Conservation (phyloP, 1,140 invertebrate species). For the Eumaeus atala region DNA sequence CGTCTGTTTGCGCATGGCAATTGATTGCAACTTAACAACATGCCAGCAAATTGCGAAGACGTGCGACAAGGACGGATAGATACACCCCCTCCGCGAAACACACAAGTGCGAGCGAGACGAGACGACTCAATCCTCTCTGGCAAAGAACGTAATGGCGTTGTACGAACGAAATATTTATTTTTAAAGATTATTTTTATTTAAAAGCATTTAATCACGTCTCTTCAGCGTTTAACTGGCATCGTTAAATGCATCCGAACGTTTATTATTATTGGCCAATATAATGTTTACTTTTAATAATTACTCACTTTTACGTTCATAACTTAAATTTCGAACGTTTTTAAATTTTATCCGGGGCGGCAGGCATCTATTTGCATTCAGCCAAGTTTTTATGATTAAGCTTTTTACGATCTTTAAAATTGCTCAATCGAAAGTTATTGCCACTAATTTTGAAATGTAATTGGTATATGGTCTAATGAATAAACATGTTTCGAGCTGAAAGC, state of each 20-base stretch:
- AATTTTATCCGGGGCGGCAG: conserved; percentile 3
- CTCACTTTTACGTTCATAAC: conserved; percentile 17
- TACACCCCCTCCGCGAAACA: neutral
- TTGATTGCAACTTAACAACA: conserved; percentile 71
- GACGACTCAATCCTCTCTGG: conserved; percentile 14
- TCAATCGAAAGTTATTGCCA: too few species aligned
- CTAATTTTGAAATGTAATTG: too few species aligned
- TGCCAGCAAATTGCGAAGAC: conserved; percentile 61
- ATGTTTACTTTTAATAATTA: conserved; percentile 45
- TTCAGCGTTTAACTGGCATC: conserved; percentile 20
- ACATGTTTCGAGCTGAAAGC: too few species aligned
- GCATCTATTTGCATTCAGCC: conserved; percentile 3
- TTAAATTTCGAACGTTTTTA: conserved; percentile 23
- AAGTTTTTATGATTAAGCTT: neutral
- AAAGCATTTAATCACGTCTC: conserved; percentile 37
- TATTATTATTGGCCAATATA: conserved; percentile 46
- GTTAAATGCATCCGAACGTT: conserved; percentile 39
- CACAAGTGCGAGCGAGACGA: conserved; percentile 27
- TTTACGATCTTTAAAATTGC: too few species aligned
- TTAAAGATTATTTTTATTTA: conserved; percentile 50
- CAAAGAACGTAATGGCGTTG: conserved; percentile 11
- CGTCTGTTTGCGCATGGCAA: conserved; percentile 73
- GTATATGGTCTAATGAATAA: too few species aligned
- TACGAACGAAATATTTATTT: conserved; percentile 13
- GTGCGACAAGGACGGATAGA: conserved; percentile 35